These are phyloP conservation scores for Resseliella maxima DNA, from an alignment of 2,888 invertebrate species.

Conservation along the genomic window DNA sequence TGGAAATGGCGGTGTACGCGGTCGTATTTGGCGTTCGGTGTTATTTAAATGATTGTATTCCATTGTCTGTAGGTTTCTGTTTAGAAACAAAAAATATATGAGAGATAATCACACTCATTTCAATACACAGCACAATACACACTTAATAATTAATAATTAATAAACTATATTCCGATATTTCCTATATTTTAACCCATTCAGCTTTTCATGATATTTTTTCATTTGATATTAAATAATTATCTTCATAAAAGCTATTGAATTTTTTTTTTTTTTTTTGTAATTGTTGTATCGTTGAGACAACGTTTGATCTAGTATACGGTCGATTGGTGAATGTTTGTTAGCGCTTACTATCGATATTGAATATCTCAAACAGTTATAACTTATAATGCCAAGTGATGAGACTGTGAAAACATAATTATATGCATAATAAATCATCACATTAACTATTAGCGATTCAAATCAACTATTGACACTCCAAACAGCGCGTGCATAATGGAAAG, in stretches of 20 bases:
- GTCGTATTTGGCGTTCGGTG: constrained; percentile 17
- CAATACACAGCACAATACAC: neutral
- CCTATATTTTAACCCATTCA: no score
- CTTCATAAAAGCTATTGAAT: no score
- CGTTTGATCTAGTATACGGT: neutral
- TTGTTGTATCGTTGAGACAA: neutral
- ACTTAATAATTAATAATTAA: neutral
- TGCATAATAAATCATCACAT: no score
- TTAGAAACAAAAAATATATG: neutral
- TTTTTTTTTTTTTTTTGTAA: no score
- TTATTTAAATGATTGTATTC: neutral
- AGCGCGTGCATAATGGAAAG: no score
- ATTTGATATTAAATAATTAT: no score
- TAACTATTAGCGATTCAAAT: no score
- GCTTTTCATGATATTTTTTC: no score
- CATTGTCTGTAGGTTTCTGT: neutral
- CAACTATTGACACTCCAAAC: no score
- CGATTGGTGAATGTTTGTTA: neutral
- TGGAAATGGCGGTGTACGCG: constrained; percentile 8
- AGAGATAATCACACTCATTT: neutral
- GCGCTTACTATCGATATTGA: neutral
- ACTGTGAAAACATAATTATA: no score
- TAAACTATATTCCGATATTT: no score
- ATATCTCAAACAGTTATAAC: neutral
- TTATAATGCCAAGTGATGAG: no score